Evolutionary conservation across 2,113 vertebrate genomes (phyloP), one percentile per base, ranked within the genome.

Genomic region (Sprattus sprattus): DNA sequence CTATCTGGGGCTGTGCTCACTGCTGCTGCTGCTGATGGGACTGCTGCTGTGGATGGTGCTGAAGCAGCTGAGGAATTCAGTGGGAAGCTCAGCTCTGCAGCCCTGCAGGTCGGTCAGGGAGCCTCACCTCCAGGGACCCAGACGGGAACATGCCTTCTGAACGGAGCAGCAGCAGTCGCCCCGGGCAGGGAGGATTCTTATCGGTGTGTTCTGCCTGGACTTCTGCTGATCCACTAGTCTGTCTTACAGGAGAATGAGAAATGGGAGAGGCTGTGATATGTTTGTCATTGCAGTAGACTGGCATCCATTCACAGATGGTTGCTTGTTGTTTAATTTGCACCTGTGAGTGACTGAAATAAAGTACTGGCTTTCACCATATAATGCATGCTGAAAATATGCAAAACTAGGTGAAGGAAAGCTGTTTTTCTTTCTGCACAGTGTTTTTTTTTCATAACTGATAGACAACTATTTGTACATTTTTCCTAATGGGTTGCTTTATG

Each of bases 31-130:
- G 28, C 88, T 98, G 0, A 92, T 98, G 85, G 89, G 95, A 88
- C 95, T 98, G 1, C 94, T 98, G 71, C 95, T 98, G 85, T 97
- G 96, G 95, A 90, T 96, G 92, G 95, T 99, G 82, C 93, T 97
- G 87, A 95, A 94, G 88, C 97, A 98, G 94, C 95, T 98, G 89
- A 95, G 95, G 83, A 95, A 96, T 93, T 97, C 97, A 0, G 95
- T 96, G 90, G 95, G 93, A 3, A 94, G 93, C 89, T 92, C 25
- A 6, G 87, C n/a, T 84, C 91, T 91, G 88, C 94, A 86, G 90
- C 93, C 81, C 28, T 93, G 45, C 83, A 94, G 45, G 91, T 95
- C 89, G 82, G 94, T 92, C 89, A 92, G 96, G 49, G 95, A 96
- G 90, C 95, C 95, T 22, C 71, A 81, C 44, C 90, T 92, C 85